Evolutionary conservation across 2,888 invertebrate genomes (phyloP), one percentile per base, ranked within the genome.

Genomic region (Cremastinae sp.): DNA sequence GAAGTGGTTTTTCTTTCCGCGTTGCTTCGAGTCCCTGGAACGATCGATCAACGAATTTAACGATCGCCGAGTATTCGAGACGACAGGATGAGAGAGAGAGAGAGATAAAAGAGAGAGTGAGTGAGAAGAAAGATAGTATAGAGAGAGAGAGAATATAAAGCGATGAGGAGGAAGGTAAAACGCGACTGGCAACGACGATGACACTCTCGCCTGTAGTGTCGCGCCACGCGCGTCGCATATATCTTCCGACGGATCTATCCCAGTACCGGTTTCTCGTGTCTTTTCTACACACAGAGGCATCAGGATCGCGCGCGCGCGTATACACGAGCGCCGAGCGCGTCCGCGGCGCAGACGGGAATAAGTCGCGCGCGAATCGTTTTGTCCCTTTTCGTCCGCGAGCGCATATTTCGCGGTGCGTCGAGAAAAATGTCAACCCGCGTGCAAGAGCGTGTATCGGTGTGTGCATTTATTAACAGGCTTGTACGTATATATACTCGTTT

Each of bases 1-100:
- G 16, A n/a, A n/a, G 38, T 18, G 38, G 18, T 18, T 64, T 20
- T 16, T 58, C 59, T 47, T 45, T 54, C 66, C 34, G 65, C 74
- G 45, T 14, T 45, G 66, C 51, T 45, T 49, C 56, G 36, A 38
- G 74, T 36, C 9, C 58, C 61, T 47, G 22, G 69, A 65, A 65
- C 80, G 79, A 82, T 83, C 84, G 84, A 84, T 82, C 84, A 82
- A 81, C 78, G 80, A 84, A 85, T 86, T 85, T 83, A 86, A 84
- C 81, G 83, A 85, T 83, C 82, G 80, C 68, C 28, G 72, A 80
- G 80, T 74, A 81, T 82, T 76, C 79, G 79, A 80, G 78, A 73
- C 78, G 66, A 47, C 74, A 59, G 61, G 66, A 53, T 41, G 14
- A 36, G 36, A n/a, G 62, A 64, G 45, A 34, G 49, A 56, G 58